A percentile compares a stretch with the other conserved stretches of the same genome.
Conservation (phyloP, 2,888 invertebrate genomes). For the Helobdella robusta region DNA sequence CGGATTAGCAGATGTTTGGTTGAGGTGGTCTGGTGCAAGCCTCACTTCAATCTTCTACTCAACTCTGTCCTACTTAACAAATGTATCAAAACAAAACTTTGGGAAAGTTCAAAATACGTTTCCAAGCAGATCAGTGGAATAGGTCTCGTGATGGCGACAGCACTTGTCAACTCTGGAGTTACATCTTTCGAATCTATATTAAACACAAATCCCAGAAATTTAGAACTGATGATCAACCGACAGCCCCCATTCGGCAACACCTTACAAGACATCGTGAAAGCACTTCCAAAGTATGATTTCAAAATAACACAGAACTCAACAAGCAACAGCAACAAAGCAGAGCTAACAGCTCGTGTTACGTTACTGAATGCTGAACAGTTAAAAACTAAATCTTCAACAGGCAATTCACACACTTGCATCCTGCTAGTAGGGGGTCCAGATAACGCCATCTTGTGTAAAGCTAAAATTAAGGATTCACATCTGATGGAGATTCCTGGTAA, state of each 20-base stretch:
- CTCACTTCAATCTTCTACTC: constrained; percentile 51
- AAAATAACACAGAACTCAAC: background rate
- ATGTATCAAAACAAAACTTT: constrained; percentile 60
- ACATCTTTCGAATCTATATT: constrained; percentile 59
- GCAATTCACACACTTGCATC: constrained; percentile 54
- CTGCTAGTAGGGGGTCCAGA: constrained; percentile 60
- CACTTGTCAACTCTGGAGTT: constrained; percentile 61
- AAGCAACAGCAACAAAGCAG: constrained; percentile 30
- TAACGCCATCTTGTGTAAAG: constrained; percentile 57
- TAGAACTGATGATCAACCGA: constrained; percentile 67
- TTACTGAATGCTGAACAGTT: constrained; percentile 38
- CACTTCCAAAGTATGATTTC: constrained; percentile 59
- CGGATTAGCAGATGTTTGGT: constrained; percentile 62
- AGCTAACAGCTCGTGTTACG: constrained; percentile 38
- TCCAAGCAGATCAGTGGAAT: constrained; percentile 64
- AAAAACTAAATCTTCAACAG: constrained; percentile 51
- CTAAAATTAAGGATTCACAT: constrained; percentile 39
- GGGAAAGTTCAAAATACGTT: constrained; percentile 66
- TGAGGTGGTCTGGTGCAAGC: constrained; percentile 50
- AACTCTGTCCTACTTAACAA: constrained; percentile 60
- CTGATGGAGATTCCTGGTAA: background rate
- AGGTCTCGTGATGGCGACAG: constrained; percentile 57
- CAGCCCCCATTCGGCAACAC: constrained; percentile 65
- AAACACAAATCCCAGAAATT: constrained; percentile 62
- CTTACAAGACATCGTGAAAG: constrained; percentile 57